These are phyloP conservation scores for Neoitamus cyanurus DNA, from an alignment of 2,888 invertebrate species.

Conservation along the genomic window DNA sequence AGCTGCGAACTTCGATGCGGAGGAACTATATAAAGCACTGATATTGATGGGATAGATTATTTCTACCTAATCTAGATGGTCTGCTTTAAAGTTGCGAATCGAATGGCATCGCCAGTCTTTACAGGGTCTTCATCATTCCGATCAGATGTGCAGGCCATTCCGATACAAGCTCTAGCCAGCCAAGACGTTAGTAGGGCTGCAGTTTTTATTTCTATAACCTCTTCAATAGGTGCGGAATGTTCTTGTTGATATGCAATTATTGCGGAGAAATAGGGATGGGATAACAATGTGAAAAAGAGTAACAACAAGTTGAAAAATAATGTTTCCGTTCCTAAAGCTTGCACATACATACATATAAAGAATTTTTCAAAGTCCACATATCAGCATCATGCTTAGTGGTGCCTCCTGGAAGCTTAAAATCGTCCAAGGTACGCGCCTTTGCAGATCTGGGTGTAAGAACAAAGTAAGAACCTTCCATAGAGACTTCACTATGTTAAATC, in stretches of 20 bases:
- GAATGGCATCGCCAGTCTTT: neutral
- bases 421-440: no score
- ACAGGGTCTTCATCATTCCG: neutral
- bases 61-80: conserved; percentile 11
- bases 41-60: conserved; percentile 15
- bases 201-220: neutral
- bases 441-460: no score
- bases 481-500: no score
- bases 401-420: no score
- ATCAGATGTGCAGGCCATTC: neutral
- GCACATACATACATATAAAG: no score
- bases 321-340: no score
- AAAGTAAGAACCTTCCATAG: no score
- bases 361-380: no score
- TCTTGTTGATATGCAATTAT: neutral
- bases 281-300: neutral
- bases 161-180: neutral
- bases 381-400: no score
- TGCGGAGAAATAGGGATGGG: neutral
- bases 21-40: neutral
- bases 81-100: conserved; percentile 3
- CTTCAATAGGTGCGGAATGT: neutral
- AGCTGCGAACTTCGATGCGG: neutral
- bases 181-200: neutral
- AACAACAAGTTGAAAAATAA: no score